These are phyloP conservation scores for Stenchaetothrips biformis DNA, from an alignment of 2,888 invertebrate genomes.

Conservation along the genomic window DNA sequence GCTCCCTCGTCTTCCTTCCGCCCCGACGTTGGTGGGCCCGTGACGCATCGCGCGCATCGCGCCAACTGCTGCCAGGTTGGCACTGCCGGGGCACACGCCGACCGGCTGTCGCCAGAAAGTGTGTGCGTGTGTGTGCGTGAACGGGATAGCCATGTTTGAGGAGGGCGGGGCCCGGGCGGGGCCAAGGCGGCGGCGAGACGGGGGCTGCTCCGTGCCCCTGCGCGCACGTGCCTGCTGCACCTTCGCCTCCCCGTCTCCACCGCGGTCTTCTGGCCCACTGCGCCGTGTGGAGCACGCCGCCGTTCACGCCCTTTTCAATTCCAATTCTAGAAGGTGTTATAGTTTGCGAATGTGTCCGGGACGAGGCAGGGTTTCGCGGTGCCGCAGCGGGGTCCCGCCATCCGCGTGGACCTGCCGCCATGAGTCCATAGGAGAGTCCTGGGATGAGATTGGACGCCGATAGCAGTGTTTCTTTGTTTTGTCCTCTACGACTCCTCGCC, in stretches of 20 bases:
- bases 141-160: neutral
- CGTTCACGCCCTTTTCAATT: no score
- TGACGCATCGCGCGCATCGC: no score
- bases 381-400: no score
- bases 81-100: neutral
- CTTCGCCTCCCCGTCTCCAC: neutral
- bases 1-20: no score
- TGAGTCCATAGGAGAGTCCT: no score
- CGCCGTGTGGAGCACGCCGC: no score
- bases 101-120: constrained; percentile 2
- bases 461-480: neutral
- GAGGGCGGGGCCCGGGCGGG: neutral
- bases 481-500: neutral
- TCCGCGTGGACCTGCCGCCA: no score
- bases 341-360: neutral
- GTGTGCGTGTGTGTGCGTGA: constrained; percentile 1
- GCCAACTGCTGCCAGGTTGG: neutral
- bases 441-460: neutral
- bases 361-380: no score
- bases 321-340: no score
- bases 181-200: no score
- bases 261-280: no score
- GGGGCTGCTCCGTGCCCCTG: constrained; percentile 11
- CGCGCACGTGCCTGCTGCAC: neutral
- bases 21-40: no score